phyloP scores from a whole-genome alignment of 2,888 invertebrate genomes.

The Napeogenes sylphis region DNA sequence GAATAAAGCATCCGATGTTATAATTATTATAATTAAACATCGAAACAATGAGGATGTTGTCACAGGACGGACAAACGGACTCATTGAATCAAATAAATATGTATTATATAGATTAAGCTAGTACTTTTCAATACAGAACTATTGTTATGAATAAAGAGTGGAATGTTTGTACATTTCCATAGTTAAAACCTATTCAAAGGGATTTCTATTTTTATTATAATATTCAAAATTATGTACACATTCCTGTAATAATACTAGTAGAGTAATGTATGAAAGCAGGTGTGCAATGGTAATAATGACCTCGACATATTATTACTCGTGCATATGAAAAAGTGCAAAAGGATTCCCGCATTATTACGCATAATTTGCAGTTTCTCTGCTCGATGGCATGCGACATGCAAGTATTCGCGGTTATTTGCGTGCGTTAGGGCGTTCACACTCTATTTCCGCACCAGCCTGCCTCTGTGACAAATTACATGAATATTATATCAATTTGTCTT shows the following conservation, averaged over 20 bases:
- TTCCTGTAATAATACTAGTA: too few species aligned
- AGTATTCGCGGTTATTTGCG: constrained; percentile 58
- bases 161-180: too few species aligned
- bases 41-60: constrained; percentile 44
- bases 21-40: constrained; percentile 49
- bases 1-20: constrained; percentile 22
- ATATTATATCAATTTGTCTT: constrained; percentile 45
- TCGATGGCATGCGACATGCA: constrained; percentile 29
- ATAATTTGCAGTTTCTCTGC: constrained; percentile 27
- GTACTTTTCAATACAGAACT: neutral
- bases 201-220: too few species aligned
- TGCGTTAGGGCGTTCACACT: constrained; percentile 68
- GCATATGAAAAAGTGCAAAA: constrained; percentile 6
- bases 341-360: neutral
- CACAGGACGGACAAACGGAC: constrained; percentile 36
- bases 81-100: constrained; percentile 28
- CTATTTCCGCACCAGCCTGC: constrained; percentile 32
- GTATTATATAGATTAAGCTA: constrained; percentile 1
- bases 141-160: too few species aligned
- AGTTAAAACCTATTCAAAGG: too few species aligned
- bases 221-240: too few species aligned
- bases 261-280: too few species aligned
- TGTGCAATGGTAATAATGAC: too few species aligned
- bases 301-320: neutral
- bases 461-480: constrained; percentile 44